Evolutionary conservation across 2,113 vertebrate species (phyloP).

Genomic region (Tautogolabrus adspersus): DNA sequence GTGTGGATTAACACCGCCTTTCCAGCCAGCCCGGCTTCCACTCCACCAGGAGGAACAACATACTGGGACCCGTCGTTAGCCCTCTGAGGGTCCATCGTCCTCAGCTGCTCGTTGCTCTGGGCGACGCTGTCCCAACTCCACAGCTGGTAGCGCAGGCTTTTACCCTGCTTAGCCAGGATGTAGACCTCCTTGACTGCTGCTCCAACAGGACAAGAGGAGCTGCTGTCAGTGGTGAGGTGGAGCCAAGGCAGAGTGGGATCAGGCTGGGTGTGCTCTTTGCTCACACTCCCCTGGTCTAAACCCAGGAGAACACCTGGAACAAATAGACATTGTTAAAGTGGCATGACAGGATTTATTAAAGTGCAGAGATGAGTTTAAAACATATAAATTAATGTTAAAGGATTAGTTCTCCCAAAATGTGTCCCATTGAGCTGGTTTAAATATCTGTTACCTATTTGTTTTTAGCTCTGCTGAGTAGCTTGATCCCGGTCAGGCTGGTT

Average conservation of each 20-base stretch:
- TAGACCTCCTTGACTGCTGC: constrained; percentile 62
- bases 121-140: constrained; percentile 84
- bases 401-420: too few relatives aligned
- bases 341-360: not conserved
- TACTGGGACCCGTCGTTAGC: constrained; percentile 82
- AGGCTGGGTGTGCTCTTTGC: constrained; percentile 21
- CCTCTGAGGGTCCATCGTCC: constrained; percentile 84
- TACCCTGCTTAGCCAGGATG: constrained; percentile 90
- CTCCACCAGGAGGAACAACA: constrained; percentile 86
- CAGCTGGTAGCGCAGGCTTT: constrained; percentile 90
- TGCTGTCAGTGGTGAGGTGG: constrained; percentile 20
- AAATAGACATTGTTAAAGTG: not conserved
- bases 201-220: constrained; percentile 37
- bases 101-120: constrained; percentile 89
- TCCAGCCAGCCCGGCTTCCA: constrained; percentile 87
- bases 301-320: constrained; percentile 80
- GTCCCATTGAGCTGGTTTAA: too few relatives aligned
- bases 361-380: not conserved
- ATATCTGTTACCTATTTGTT: too few relatives aligned
- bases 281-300: constrained; percentile 57
- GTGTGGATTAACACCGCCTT: constrained; percentile 85
- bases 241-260: constrained; percentile 81
- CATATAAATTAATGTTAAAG: too few relatives aligned
- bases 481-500: too few relatives aligned
- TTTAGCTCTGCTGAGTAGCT: too few relatives aligned